Evolutionary conservation across 2,113 vertebrate genomes (phyloP).

Genomic region (Percina caprodes): DNA sequence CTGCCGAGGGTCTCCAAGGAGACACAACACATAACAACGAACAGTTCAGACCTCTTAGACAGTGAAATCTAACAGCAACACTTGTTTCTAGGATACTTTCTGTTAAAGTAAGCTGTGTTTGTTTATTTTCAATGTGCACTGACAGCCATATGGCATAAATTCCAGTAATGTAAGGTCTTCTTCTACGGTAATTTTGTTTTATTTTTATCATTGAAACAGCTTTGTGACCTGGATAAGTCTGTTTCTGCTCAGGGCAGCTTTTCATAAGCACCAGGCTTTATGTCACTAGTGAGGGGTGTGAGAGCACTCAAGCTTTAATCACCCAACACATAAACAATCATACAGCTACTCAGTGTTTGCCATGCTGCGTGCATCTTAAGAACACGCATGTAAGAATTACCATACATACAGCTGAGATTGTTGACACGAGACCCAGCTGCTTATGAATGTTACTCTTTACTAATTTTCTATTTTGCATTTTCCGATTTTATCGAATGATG

Average conservation of each 20-base stretch:
- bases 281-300: not conserved
- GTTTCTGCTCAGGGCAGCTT: not conserved
- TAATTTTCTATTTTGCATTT: not conserved
- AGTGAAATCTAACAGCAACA: constrained; percentile 5
- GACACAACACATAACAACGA: constrained; percentile 50
- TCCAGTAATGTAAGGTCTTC: too few species aligned
- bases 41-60: not conserved
- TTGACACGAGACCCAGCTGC: too few species aligned
- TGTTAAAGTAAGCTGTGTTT: not conserved
- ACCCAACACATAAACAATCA: not conserved
- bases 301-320: not conserved
- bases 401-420: too few species aligned
- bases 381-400: too few species aligned
- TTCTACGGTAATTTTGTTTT: not conserved
- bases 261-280: not conserved
- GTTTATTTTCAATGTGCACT: not conserved
- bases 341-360: not conserved
- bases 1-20: constrained; percentile 51
- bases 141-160: not conserved
- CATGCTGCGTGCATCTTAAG: too few species aligned
- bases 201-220: not conserved
- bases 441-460: not conserved
- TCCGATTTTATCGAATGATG: not conserved
- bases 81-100: constrained; percentile 23
- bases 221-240: not conserved